phyloP scores from a whole-genome alignment of 2,797 vertebrate species.

The Rhinoraja longicauda region DNA sequence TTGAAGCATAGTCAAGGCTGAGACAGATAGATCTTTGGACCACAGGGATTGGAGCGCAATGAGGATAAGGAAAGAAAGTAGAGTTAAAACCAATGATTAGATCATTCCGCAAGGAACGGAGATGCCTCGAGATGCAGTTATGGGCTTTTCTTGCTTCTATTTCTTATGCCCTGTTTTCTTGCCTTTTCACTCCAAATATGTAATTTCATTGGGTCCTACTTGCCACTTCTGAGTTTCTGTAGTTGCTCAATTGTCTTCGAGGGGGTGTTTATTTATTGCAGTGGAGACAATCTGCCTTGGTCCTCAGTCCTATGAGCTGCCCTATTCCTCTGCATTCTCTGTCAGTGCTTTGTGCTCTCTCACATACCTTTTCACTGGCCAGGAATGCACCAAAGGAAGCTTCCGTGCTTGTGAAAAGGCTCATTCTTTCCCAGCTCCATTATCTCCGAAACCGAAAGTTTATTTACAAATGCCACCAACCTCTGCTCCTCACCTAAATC shows the following conservation, averaged over 20 bases:
- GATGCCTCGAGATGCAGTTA: too few species aligned
- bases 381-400: neutral
- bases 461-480: conserved; percentile 19
- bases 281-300: neutral
- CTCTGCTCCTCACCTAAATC: conserved; percentile 9
- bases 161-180: neutral
- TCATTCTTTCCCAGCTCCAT: neutral
- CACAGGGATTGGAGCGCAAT: too few species aligned
- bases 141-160: too few species aligned
- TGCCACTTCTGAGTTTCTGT: neutral
- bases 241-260: neutral
- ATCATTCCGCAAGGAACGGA: too few species aligned
- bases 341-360: neutral
- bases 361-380: neutral
- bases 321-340: neutral
- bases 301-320: neutral
- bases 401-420: neutral
- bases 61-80: too few species aligned
- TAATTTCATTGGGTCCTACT: too few species aligned
- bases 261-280: neutral
- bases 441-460: neutral
- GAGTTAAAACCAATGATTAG: too few species aligned
- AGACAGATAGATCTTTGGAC: too few species aligned
- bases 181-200: neutral
- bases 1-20: too few species aligned